Conservation (phyloP, 2,888 invertebrate species). For the Drosophila histrio region DNA sequence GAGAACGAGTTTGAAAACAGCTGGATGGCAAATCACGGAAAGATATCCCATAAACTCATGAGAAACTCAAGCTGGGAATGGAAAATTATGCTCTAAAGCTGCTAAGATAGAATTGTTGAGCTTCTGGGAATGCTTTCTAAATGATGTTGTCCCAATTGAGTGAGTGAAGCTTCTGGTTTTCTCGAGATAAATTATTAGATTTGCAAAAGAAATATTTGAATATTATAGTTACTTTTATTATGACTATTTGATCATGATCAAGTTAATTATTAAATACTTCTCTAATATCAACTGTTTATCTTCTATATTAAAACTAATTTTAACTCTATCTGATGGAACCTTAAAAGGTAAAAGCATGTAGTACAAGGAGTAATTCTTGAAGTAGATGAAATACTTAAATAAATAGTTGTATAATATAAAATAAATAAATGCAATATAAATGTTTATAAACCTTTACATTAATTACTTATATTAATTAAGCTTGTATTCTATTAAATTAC, state of each 20-base stretch:
- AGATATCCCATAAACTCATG: slow-evolving; percentile 18
- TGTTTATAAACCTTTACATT: not conserved
- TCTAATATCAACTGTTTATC: no score
- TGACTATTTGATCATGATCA: no score
- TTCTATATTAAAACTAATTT: no score
- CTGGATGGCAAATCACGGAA: slow-evolving; percentile 51
- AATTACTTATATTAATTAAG: not conserved
- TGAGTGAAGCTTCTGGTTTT: not conserved
- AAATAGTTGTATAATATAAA: no score
- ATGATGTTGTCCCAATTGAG: not conserved
- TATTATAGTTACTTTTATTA: no score
- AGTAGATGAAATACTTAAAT: no score
- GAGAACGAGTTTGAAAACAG: slow-evolving; percentile 37
- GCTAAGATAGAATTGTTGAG: not conserved
- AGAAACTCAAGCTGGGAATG: not conserved
- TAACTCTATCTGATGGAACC: no score
- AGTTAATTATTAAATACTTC: no score
- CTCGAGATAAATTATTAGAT: not conserved
- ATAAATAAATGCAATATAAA: no score
- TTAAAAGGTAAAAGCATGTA: no score
- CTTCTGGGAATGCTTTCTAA: slow-evolving; percentile 4
- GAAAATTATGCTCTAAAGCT: not conserved
- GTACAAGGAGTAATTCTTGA: no score
- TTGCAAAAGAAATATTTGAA: no score
- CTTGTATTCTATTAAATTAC: not conserved